Conservation (phyloP, 2,888 invertebrate genomes). For the Desoria tigrina region DNA sequence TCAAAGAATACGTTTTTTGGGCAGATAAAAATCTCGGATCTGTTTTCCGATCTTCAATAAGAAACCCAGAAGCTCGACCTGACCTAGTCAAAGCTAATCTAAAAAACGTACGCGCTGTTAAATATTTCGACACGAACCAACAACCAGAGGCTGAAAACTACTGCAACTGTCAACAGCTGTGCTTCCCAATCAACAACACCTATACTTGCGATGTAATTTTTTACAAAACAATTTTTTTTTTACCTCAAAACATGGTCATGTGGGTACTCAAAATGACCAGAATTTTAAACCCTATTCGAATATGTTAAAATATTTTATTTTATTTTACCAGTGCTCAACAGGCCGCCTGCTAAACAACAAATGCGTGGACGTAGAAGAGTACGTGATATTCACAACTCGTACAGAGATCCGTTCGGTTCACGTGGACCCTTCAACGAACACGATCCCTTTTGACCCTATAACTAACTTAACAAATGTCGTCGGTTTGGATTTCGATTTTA, state of each 20-base stretch:
- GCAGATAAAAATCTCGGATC: constrained; percentile 87
- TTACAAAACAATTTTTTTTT: too few species aligned
- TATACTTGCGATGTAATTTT: neutral
- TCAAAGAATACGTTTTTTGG: constrained; percentile 85
- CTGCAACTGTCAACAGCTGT: constrained; percentile 88
- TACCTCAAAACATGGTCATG: too few species aligned
- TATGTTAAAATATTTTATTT: too few species aligned
- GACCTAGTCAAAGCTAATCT: constrained; percentile 76
- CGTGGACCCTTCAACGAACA: constrained; percentile 78
- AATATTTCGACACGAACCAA: constrained; percentile 82
- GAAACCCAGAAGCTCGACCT: constrained; percentile 54
- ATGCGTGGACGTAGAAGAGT: constrained; percentile 84
- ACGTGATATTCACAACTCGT: constrained; percentile 87
- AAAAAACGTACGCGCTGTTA: constrained; percentile 83
- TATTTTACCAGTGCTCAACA: constrained; percentile 73
- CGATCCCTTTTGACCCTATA: constrained; percentile 80
- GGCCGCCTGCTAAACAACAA: constrained; percentile 73
- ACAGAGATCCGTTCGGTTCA: constrained; percentile 91
- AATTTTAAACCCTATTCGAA: too few species aligned
- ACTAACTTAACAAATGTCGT: constrained; percentile 85
- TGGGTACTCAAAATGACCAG: too few species aligned
- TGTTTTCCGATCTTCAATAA: constrained; percentile 61
- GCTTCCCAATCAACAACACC: constrained; percentile 68
- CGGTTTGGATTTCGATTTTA: constrained; percentile 92
- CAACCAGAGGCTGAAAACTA: constrained; percentile 74